Evolutionary conservation across 2,113 vertebrate genomes (phyloP).

Genomic region (Catharus minimus): DNA sequence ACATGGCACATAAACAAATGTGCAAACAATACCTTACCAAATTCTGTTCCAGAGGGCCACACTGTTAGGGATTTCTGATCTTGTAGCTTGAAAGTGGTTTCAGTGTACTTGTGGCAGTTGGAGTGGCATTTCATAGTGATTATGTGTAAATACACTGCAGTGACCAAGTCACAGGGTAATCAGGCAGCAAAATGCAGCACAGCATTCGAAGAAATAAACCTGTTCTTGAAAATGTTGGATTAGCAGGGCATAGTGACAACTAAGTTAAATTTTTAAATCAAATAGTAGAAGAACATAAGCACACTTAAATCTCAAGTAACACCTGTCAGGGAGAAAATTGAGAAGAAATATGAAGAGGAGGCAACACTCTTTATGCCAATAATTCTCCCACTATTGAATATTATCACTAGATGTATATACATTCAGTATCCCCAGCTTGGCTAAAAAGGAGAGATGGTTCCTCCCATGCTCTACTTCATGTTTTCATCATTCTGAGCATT

Average conservation of each 20-base stretch:
- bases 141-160: neutral
- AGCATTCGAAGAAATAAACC: neutral
- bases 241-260: neutral
- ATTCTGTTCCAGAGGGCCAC: neutral
- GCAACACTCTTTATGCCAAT: neutral
- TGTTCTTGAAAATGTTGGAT: neutral
- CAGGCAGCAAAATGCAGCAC: neutral
- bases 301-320: neutral
- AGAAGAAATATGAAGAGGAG: neutral
- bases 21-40: neutral
- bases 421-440: neutral
- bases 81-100: neutral
- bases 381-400: neutral
- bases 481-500: neutral
- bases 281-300: neutral
- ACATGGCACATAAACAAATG: neutral
- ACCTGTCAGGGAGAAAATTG: neutral
- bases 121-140: fast-evolving
- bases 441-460: neutral
- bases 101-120: neutral
- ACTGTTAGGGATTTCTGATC: neutral
- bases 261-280: neutral
- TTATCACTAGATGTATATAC: too few species aligned
- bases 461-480: neutral
- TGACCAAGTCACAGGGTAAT: neutral